Evolutionary conservation across 35 echinoderm and acorn worm species (phyloP), one percentile per base, ranked within the genome.

Genomic region (Hemicentrotus pulcherrimus): DNA sequence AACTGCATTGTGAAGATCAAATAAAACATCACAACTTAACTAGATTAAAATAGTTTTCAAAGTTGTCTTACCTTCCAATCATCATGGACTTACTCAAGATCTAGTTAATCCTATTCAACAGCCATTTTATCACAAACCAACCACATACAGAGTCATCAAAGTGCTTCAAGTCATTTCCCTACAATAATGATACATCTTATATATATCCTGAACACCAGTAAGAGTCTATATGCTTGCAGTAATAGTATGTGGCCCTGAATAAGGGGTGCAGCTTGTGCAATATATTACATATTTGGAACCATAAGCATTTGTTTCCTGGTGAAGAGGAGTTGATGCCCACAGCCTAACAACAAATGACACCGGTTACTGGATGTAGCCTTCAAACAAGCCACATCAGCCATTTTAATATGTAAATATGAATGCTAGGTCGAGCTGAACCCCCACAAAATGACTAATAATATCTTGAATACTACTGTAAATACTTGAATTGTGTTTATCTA

Each of bases 241-340:
- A 55, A 14, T 55, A 14, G 50, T 78, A 28, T 28, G 65, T 78
- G 65, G 5, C 65, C 65, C 65, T 78, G 65, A 78, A 78, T 28
- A 78, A n/a, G 65, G 61, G 65, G 65, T 78, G 65, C 28, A 28
- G 65, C 65, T 78, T 78, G 24, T 22, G 65, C 65, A 78, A 78
- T 78, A 78, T 78, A 78, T 78, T 78, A 78, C 65, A 78, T 78
- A 78, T 78, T 78, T 78, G 65, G 28, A 78, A 78, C 65, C 19
- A 78, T 78, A 78, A 78, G 65, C 65, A 28, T 78, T 78, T n/a
- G 65, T 78, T 78, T 78, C 65, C 65, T 78, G 65, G 65, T 78
- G 65, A 78, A 78, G 65, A 78, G 7, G 65, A 78, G 65, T 78
- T 78, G 65, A 78, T 78, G 65, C 28, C 19, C 19, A n/a, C 2